Base-by-base conservation (phyloP, 2,113 vertebrate genomes). In the Microcebus ravelobensis region DNA sequence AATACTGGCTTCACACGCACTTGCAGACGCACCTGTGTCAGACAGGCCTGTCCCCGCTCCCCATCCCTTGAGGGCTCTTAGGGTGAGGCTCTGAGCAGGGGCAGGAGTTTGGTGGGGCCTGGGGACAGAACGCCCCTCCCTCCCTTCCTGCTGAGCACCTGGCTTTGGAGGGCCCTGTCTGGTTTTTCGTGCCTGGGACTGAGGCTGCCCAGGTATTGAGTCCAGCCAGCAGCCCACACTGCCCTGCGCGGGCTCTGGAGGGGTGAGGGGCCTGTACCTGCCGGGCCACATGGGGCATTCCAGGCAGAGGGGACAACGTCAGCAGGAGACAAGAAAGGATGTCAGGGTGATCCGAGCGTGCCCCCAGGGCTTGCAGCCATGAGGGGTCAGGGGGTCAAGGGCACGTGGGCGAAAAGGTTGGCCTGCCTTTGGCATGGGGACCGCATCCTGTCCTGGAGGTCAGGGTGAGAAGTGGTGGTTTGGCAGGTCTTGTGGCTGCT, bases 171-270 rank as follows among this genome's bases (percentile, higher is more conserved):
- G 8, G 48, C 8, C 9, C 4, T 50, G 48, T 34, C 21, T 39
- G 80, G 70, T 57, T 52, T 52, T 25, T 71, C 52, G 6, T 71
- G 31, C 79, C 23, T 8, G 45, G 39, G 81, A 71, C 27, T 2
- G 27, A 70, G 73, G 73, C 73, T 12, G 3, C 8, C 34, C 27
- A 17, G 67, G 36, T 50, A 9, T 74, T 83, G 59, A n/a, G 13
- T 55, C 3, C 45, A 42, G 59, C 34, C 39, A 21, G 80, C 42
- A n/a, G 70, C 67, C 77, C 82, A 52, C 67, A 79, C 25, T 63
- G 89, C 86, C 48, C 55, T 27, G 48, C 85, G 57, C 57, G 81
- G 71, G 76, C 57, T 92, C 71, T 65, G 31, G 85, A 80, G 55
- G 15, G 48, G 27, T 27, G 79, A 68, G 80, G 85, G 31, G 70